These are phyloP conservation scores for Aspiorhynchus laticeps DNA, from an alignment of 2,113 vertebrate species.

Conservation along the genomic window DNA sequence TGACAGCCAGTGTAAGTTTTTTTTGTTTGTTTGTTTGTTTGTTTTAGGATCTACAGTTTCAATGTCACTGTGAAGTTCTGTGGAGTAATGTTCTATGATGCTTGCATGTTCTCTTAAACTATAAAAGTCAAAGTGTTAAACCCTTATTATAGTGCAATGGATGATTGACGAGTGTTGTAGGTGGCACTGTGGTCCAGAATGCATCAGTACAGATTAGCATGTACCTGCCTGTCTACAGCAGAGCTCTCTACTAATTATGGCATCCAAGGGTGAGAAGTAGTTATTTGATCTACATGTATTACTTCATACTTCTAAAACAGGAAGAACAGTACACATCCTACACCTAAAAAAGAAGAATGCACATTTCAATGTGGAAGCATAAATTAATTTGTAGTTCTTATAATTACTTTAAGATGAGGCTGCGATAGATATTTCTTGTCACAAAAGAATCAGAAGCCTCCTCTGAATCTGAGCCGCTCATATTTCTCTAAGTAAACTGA, in stretches of 20 bases:
- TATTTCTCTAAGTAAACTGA: slow-evolving; percentile 27
- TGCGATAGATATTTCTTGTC: not conserved
- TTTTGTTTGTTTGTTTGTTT: not conserved
- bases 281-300: not conserved
- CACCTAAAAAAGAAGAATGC: not conserved
- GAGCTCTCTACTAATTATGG: not conserved
- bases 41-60: too few species aligned
- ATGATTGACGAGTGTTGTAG: not conserved
- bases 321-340: not conserved
- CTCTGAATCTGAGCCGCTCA: slow-evolving; percentile 12
- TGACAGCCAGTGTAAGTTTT: not conserved
- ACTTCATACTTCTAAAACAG: not conserved
- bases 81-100: not conserved
- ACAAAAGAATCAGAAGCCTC: not conserved
- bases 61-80: too few species aligned
- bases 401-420: not conserved
- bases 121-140: not conserved
- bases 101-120: not conserved
- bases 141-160: not conserved
- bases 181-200: not conserved
- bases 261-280: not conserved
- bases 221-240: not conserved
- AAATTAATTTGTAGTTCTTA: not conserved
- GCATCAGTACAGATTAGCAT: not conserved
- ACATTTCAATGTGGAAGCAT: not conserved